These are phyloP conservation scores for Gambusia holbrooki DNA, from an alignment of 2,113 vertebrate genomes.

Conservation along the genomic window DNA sequence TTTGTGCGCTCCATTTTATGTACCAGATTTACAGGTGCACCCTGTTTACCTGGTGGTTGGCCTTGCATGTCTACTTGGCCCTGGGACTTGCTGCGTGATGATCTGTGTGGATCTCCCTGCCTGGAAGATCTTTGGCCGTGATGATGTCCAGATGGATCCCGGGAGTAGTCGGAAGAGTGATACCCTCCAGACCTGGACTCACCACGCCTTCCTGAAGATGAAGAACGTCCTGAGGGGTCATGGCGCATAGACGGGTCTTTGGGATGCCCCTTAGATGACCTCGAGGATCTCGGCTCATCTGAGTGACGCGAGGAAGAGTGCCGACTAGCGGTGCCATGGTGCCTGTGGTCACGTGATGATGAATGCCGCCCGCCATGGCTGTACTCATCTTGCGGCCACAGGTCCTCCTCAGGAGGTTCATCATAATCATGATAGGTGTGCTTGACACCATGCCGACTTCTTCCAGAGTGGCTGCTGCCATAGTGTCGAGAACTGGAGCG, in stretches of 20 bases:
- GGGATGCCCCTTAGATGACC: slow-evolving; percentile 86
- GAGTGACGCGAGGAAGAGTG: slow-evolving; percentile 87
- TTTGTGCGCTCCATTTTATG: background rate
- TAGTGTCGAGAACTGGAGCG: slow-evolving; percentile 93
- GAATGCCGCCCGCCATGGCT: slow-evolving; percentile 82
- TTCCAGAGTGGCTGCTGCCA: slow-evolving; percentile 88
- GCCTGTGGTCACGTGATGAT: slow-evolving; percentile 88
- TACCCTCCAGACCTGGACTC: slow-evolving; percentile 84
- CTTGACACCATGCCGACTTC: slow-evolving; percentile 88
- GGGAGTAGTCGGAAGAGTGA: slow-evolving; percentile 86
- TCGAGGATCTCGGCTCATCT: slow-evolving; percentile 85
- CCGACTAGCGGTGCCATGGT: slow-evolving; percentile 88
- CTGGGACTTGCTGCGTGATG: slow-evolving; percentile 77
- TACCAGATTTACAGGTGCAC: background rate
- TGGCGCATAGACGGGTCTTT: slow-evolving; percentile 88
- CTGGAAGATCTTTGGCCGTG: slow-evolving; percentile 76
- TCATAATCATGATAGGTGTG: slow-evolving; percentile 96
- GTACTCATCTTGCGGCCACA: slow-evolving; percentile 91
- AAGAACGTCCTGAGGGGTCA: slow-evolving; percentile 85
- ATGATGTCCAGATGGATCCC: slow-evolving; percentile 84
- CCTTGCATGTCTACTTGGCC: slow-evolving; percentile 73
- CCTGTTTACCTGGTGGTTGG: slow-evolving; percentile 62
- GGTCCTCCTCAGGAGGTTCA: slow-evolving; percentile 92
- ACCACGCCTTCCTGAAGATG: slow-evolving; percentile 85
- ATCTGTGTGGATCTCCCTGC: slow-evolving; percentile 72